These are phyloP conservation scores for Sebastes taczanowskii DNA, from an alignment of 2,797 vertebrate genomes.

Conservation along the genomic window DNA sequence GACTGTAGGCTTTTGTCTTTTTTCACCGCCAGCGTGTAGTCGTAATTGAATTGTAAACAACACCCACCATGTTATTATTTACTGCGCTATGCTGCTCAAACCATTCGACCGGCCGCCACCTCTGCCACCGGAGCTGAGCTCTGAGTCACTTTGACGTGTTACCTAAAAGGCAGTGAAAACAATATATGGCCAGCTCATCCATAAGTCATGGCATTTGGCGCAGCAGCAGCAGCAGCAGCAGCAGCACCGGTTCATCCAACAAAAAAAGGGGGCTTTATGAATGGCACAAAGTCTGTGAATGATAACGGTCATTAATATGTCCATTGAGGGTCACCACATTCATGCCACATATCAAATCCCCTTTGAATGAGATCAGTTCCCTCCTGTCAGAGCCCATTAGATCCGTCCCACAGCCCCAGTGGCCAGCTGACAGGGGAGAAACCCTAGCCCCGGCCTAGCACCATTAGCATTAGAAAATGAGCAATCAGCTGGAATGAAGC, in stretches of 20 bases:
- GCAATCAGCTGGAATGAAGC: conserved; percentile 97
- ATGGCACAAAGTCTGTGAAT: conserved; percentile 89
- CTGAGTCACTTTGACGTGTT: conserved; percentile 87
- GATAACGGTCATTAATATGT: conserved; percentile 97
- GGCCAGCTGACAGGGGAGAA: conserved; percentile 96
- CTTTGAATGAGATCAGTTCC: conserved; percentile 97
- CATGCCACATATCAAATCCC: conserved; percentile 97
- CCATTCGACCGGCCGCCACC: conserved; percentile 42
- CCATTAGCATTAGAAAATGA: conserved; percentile 99
- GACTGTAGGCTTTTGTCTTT: conserved; percentile 65
- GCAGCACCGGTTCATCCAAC: conserved; percentile 65
- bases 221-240: conserved; percentile 72
- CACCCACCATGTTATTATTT: conserved; percentile 83
- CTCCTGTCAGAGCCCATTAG: conserved; percentile 99
- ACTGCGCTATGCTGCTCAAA: conserved; percentile 70
- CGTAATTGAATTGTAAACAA: conserved; percentile 81
- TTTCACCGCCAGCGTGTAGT: conserved; percentile 49
- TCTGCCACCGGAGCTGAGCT: conserved; percentile 49
- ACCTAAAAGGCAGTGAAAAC: conserved; percentile 88
- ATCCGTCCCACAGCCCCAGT: conserved; percentile 92
- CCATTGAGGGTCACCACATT: conserved; percentile 94
- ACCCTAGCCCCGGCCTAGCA: conserved; percentile 87
- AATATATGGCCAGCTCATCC: conserved; percentile 90
- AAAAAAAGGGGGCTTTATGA: conserved; percentile 81
- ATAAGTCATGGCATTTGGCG: conserved; percentile 93